A percentile compares a stretch with the other conserved stretches of the same genome.
phyloP scores from a whole-genome alignment of 2,113 vertebrate species.

The Petaurus breviceps region DNA sequence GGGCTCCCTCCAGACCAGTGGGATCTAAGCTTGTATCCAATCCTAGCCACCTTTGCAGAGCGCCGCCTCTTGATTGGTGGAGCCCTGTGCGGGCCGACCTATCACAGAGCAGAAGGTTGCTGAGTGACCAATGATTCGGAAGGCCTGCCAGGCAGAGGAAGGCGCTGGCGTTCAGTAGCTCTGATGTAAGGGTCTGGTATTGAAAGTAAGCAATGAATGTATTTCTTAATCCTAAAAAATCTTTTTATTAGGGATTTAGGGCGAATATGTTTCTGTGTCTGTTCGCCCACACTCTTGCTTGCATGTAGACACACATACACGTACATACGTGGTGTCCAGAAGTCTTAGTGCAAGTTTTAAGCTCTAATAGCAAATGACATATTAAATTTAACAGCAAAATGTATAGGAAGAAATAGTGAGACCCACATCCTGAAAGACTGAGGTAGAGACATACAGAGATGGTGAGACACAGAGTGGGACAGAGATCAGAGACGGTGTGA shows the following conservation, averaged over 20 bases:
- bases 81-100: not conserved
- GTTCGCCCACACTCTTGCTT: no score
- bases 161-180: not conserved
- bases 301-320: not conserved
- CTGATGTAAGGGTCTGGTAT: not conserved
- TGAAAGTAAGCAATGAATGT: not conserved
- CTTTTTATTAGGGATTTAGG: not conserved
- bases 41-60: not conserved
- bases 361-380: not conserved
- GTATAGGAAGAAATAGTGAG: not conserved
- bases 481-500: no score
- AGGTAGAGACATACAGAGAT: no score
- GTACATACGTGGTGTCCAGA: not conserved
- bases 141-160: not conserved
- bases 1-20: not conserved
- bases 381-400: not conserved
- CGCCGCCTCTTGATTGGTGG: not conserved
- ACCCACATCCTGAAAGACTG: no score
- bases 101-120: not conserved
- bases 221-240: not conserved
- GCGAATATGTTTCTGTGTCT: not conserved
- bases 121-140: not conserved
- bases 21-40: not conserved
- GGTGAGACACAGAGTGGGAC: no score
- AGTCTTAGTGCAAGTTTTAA: not conserved